A percentile compares a stretch with the other conserved stretches of the same genome.
Conservation (phyloP, 2,797 vertebrate species). For the Denticeps clupeoides region DNA sequence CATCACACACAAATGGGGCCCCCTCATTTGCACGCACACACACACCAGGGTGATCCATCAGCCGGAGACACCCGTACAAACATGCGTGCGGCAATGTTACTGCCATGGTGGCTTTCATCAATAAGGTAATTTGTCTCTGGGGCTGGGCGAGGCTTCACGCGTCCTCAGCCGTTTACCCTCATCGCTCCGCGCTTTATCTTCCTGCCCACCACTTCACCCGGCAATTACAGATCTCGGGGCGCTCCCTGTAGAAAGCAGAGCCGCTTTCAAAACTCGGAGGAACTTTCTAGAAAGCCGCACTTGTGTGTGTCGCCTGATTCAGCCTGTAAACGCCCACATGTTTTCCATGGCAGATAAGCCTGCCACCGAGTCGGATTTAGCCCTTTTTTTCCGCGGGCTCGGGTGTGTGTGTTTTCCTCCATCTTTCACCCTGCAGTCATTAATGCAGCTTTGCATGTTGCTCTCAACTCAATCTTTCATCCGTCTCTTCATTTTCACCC, state of each 20-base stretch:
- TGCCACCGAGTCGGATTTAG: too few species aligned
- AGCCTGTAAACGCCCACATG: too few species aligned
- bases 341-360: too few species aligned
- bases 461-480: background rate
- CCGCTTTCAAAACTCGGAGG: too few species aligned
- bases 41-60: constrained; percentile 47
- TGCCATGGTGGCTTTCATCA: constrained; percentile 42
- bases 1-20: background rate
- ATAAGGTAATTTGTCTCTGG: constrained; percentile 53
- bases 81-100: constrained; percentile 30
- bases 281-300: too few species aligned
- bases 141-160: constrained; percentile 44
- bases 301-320: too few species aligned
- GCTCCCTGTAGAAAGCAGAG: too few species aligned
- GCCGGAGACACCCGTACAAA: constrained; percentile 33
- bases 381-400: too few species aligned
- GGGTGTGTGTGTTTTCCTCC: too few species aligned
- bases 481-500: background rate
- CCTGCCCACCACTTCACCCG: constrained; percentile 47
- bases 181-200: constrained; percentile 48
- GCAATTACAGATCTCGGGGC: constrained; percentile 43
- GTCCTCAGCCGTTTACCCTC: constrained; percentile 44
- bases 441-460: background rate
- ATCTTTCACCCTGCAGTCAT: too few species aligned
- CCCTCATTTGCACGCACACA: constrained; percentile 19